Conservation (phyloP, 2,113 vertebrate species). For the Elgaria multicarinata region DNA sequence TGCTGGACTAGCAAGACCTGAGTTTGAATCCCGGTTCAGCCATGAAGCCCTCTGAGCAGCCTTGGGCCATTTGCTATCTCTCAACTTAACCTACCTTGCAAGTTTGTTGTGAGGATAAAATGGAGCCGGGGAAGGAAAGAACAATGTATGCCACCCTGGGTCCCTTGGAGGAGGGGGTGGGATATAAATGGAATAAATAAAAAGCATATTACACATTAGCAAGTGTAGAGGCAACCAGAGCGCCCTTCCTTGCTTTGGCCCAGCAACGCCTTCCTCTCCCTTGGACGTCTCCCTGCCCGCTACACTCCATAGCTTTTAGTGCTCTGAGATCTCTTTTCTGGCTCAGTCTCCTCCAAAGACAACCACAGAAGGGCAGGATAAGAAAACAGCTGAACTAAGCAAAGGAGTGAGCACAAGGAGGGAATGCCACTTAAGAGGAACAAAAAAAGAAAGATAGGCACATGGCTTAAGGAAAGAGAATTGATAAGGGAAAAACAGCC, state of each 20-base stretch:
- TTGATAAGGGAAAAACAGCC: background rate
- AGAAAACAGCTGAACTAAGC: background rate
- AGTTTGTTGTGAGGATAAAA: background rate
- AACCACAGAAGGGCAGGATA: background rate
- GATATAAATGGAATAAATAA: background rate
- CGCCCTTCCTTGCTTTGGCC: no score
- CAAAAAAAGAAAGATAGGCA: background rate
- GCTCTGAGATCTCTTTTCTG: constrained; percentile 65
- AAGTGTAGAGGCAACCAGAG: no score
- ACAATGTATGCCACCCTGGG: background rate
- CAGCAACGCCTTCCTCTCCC: background rate
- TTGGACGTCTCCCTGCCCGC: background rate
- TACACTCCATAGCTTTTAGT: background rate
- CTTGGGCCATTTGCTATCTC: background rate
- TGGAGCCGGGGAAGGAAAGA: background rate
- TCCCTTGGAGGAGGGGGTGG: background rate
- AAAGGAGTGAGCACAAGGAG: background rate
- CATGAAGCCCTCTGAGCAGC: background rate
- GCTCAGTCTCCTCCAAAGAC: background rate
- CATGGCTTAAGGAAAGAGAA: constrained; percentile 10
- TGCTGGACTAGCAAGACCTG: background rate
- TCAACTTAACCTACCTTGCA: background rate
- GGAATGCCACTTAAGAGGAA: background rate
- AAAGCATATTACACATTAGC: background rate
- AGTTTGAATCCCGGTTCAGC: background rate